Conservation (phyloP, 2,888 invertebrate genomes). For the Slavum lentiscoides region DNA sequence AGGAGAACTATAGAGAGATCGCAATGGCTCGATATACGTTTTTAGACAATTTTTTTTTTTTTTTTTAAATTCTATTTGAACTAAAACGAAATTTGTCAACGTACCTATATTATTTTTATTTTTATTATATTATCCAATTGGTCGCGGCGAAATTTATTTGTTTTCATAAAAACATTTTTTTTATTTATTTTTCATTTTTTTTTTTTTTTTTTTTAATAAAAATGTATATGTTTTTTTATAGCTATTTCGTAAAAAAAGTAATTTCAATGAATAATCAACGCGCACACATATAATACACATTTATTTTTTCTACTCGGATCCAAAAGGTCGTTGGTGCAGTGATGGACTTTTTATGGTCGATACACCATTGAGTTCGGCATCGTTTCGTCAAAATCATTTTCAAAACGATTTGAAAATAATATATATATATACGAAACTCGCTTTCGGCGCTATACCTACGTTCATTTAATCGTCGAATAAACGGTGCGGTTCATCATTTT, state of each 20-base stretch:
- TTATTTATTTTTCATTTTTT: neutral
- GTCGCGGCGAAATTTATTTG: too few species aligned
- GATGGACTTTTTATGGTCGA: too few species aligned
- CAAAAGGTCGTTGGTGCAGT: too few species aligned
- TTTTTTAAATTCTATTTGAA: neutral
- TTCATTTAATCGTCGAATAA: too few species aligned
- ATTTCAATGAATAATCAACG: conserved; percentile 24
- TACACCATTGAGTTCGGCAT: too few species aligned
- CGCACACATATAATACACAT: neutral
- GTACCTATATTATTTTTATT: conserved; percentile 36
- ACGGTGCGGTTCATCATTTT: too few species aligned
- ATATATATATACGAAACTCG: too few species aligned
- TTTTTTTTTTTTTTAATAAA: conserved; percentile 22
- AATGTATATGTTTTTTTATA: conserved; percentile 43
- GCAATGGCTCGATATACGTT: conserved; percentile 17
- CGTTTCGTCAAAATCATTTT: too few species aligned
- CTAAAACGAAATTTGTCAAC: conserved; percentile 38
- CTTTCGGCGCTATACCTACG: too few species aligned
- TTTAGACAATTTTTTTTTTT: conserved; percentile 12
- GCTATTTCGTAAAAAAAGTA: conserved; percentile 10
- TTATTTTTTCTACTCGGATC: too few species aligned
- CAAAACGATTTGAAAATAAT: too few species aligned
- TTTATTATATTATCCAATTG: conserved; percentile 38
- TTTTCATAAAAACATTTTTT: too few species aligned
- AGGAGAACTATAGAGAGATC: neutral